Evolutionary conservation across 2,888 invertebrate genomes (phyloP).

Genomic region (Pollenia angustigena): DNA sequence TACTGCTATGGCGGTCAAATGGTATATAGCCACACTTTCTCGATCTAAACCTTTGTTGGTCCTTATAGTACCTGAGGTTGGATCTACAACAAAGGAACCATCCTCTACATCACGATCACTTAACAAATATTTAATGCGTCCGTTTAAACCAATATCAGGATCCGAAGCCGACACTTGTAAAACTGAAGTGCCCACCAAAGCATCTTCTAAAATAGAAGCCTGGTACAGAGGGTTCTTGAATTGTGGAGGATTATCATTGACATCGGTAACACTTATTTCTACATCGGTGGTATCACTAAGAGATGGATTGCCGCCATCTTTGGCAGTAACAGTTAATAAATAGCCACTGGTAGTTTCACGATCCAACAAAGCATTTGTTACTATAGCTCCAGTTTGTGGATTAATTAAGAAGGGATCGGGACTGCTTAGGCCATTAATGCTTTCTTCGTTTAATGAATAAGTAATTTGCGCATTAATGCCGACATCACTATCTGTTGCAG

Average conservation of each 20-base stretch:
- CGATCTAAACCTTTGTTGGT: slow-evolving; percentile 95
- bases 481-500: slow-evolving; percentile 96
- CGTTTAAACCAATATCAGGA: slow-evolving; percentile 94
- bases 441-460: slow-evolving; percentile 90
- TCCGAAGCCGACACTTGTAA: slow-evolving; percentile 92
- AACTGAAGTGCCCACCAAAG: slow-evolving; percentile 91
- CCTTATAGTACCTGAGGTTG: slow-evolving; percentile 95
- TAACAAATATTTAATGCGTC: slow-evolving; percentile 92
- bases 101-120: slow-evolving; percentile 91
- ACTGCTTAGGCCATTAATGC: slow-evolving; percentile 85
- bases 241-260: slow-evolving; percentile 96
- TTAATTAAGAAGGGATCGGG: slow-evolving; percentile 94
- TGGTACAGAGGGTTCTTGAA: slow-evolving; percentile 93
- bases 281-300: slow-evolving; percentile 97
- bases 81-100: slow-evolving; percentile 96
- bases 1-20: slow-evolving; percentile 93
- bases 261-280: slow-evolving; percentile 97
- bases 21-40: slow-evolving; percentile 94
- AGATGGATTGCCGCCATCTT: slow-evolving; percentile 96
- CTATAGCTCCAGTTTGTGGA: slow-evolving; percentile 95
- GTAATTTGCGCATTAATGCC: slow-evolving; percentile 96
- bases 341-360: slow-evolving; percentile 93
- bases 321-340: slow-evolving; percentile 94
- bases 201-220: slow-evolving; percentile 94
- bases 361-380: slow-evolving; percentile 93